Evolutionary conservation across 2,113 vertebrate species (phyloP), one percentile per base, ranked within the genome.

Genomic region (Pogonocichla stellata): DNA sequence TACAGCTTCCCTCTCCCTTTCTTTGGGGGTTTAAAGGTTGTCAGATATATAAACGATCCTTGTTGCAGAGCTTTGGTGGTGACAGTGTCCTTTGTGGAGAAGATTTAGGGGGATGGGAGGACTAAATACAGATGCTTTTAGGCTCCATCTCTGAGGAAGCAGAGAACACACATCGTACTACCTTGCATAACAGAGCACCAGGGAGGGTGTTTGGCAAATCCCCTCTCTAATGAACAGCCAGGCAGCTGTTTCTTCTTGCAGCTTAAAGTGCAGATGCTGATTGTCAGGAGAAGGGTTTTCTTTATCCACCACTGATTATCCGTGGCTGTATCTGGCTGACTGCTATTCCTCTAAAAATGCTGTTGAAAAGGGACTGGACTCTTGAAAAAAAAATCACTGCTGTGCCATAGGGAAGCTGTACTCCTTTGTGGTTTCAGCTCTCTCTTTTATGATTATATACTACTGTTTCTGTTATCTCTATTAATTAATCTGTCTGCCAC

Each of bases 11-110:
- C 92, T 95, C 38, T 77, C 50, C 73, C 92, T 94, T 96, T 92
- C 95, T 96, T 95, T 83, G 60, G 75, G 93, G 95, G 88, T 96
- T 97, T 84, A 91, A 97, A 97, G 75, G 67, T 96, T 97, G 73
- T 93, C 96, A 96, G 91, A 95, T 69, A 65, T 91, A 95, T 70
- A 96, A 97, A 93, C 31, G 51, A 94, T 89, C 84, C 95, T 93
- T 88, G 67, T 84, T 93, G 83, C 93, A 43, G 90, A 95, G 83
- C 79, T 88, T 94, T 86, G 65, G 75, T 94, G 95, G 75, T 96
- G 88, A 93, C 80, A 80, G 84, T 90, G 58, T 92, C 88, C 90
- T 97, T 96, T 95, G 77, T 75, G 73, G 64, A 65, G 95, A 92
- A 73, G 91, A 94, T 83, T 95, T 89, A 94, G 93, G 90, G 94